Conservation (phyloP, 2,888 invertebrate genomes). For the Allacma fusca region DNA sequence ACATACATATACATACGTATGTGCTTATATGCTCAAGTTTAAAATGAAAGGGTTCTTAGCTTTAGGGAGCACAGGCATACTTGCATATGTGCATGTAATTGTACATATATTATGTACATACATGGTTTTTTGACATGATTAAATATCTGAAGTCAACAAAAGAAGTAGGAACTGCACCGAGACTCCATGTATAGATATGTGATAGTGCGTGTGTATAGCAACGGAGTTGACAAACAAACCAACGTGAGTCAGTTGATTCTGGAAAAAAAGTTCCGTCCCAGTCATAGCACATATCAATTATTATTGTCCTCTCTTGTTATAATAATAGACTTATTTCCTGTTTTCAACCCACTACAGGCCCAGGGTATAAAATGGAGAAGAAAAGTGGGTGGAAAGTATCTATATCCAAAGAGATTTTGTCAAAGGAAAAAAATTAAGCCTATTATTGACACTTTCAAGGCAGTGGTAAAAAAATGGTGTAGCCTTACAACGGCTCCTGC, state of each 20-base stretch:
- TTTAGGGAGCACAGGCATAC: too few relatives aligned
- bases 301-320: background rate
- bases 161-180: background rate
- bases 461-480: background rate
- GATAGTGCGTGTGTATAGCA: background rate
- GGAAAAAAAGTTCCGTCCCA: conserved; percentile 14
- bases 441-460: conserved; percentile 32
- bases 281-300: conserved; percentile 18
- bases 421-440: conserved; percentile 6
- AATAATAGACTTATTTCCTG: conserved; percentile 21
- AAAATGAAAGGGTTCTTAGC: too few relatives aligned
- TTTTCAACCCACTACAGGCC: background rate
- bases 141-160: background rate
- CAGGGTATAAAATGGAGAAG: background rate
- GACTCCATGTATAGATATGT: background rate
- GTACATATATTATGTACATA: too few relatives aligned
- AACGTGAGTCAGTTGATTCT: background rate
- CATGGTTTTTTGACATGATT: background rate
- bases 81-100: too few relatives aligned
- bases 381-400: conserved; percentile 21
- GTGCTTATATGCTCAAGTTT: too few relatives aligned
- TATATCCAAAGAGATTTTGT: background rate
- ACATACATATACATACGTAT: too few relatives aligned
- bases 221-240: conserved; percentile 5
- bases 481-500: background rate